Conservation (phyloP, 2,113 vertebrate species). For the Halcyon senegalensis region DNA sequence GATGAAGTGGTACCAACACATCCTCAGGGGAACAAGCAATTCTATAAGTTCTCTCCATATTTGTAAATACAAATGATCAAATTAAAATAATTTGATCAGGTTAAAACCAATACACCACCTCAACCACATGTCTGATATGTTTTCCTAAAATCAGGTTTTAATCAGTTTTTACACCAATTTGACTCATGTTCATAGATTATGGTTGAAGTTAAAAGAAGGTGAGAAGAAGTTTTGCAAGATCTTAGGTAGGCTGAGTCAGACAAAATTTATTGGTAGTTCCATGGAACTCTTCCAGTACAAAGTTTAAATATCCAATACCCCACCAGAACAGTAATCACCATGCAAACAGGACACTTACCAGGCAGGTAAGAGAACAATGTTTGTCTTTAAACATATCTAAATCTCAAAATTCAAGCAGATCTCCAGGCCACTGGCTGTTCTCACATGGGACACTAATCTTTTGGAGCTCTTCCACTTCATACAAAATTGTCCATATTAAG, state of each 20-base stretch:
- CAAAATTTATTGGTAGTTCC: not conserved
- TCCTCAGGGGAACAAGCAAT: not conserved
- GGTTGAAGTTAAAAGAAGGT: not conserved
- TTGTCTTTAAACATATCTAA: not conserved
- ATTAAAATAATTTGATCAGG: not conserved
- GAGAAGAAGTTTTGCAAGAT: not conserved
- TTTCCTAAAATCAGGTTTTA: not conserved
- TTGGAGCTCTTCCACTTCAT: not conserved
- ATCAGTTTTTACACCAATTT: not conserved
- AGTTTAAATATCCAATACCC: not conserved
- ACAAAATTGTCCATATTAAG: not conserved
- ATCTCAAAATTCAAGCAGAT: not conserved
- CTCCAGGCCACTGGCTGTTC: not conserved
- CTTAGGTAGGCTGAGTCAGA: not conserved
- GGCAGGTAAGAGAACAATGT: not conserved
- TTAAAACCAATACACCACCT: not conserved
- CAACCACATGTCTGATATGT: not conserved
- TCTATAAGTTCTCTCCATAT: not conserved
- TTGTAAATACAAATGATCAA: not conserved
- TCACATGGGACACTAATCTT: not conserved
- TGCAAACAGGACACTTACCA: slow-evolving; percentile 27
- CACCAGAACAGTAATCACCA: not conserved
- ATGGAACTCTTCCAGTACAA: not conserved
- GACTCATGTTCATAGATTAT: not conserved
- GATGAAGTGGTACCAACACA: not conserved